These are phyloP conservation scores for Diadema setosum DNA, from an alignment of 35 echinoderm and acorn worm genomes.

Conservation along the genomic window DNA sequence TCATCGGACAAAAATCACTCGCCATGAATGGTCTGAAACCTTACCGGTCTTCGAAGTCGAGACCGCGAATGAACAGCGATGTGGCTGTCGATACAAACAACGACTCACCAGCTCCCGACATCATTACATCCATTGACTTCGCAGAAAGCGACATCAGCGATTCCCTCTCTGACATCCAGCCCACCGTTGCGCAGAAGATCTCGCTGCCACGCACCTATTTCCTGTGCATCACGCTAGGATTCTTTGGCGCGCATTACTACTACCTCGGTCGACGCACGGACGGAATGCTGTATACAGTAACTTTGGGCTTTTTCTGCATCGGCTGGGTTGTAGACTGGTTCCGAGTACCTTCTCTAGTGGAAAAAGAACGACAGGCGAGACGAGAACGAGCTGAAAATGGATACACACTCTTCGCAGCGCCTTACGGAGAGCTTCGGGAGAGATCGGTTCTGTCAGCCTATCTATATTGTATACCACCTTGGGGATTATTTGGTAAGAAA, in stretches of 20 bases:
- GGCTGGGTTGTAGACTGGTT: constrained; percentile 47
- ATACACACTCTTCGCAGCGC: background rate
- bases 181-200: background rate
- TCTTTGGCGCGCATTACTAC: constrained; percentile 56
- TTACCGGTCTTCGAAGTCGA: too few species aligned
- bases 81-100: too few species aligned
- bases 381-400: background rate
- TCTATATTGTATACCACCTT: background rate
- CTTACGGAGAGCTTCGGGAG: background rate
- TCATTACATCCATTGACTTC: too few species aligned
- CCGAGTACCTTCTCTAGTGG: constrained; percentile 41
- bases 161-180: background rate
- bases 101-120: too few species aligned
- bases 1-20: too few species aligned
- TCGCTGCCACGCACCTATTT: constrained; percentile 2
- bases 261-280: constrained; percentile 33
- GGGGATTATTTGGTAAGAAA: constrained; percentile 18
- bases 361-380: background rate
- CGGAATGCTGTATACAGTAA: constrained; percentile 37
- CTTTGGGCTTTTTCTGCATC: constrained; percentile 31
- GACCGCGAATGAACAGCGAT: too few species aligned
- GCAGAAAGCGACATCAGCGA: background rate
- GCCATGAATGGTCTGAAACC: too few species aligned
- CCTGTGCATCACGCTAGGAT: background rate
- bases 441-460: background rate